Conservation (phyloP, 2,888 invertebrate species). For the Mimachlamys varia region DNA sequence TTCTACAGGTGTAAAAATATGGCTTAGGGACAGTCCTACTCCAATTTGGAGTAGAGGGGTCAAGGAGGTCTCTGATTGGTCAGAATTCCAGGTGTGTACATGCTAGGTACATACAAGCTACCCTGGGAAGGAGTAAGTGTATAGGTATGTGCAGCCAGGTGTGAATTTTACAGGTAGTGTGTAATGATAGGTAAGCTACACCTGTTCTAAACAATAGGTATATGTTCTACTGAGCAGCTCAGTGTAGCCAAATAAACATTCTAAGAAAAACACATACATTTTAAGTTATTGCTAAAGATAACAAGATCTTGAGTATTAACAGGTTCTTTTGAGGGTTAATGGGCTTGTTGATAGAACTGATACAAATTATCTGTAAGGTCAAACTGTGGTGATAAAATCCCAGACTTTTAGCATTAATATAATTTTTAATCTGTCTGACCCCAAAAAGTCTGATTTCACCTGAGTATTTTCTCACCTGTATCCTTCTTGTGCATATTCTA, state of each 20-base stretch:
- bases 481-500: constrained; percentile 19
- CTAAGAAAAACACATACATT: constrained; percentile 25
- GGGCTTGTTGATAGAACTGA: background rate
- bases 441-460: background rate
- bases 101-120: constrained; percentile 25
- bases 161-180: constrained; percentile 25
- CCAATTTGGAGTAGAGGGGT: constrained; percentile 3
- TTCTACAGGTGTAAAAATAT: constrained; percentile 4
- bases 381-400: constrained; percentile 10
- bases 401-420: background rate
- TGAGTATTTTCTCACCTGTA: constrained; percentile 23
- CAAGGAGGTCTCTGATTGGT: constrained; percentile 14
- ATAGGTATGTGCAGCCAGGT: constrained; percentile 36
- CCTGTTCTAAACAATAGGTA: background rate
- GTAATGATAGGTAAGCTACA: constrained; percentile 13
- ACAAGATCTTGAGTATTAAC: background rate
- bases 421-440: constrained; percentile 33
- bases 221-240: constrained; percentile 9
- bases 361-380: constrained; percentile 13
- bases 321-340: background rate
- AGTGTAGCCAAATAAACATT: background rate
- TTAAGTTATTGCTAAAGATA: constrained; percentile 24
- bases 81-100: constrained; percentile 17
- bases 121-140: background rate
- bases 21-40: constrained; percentile 19